Evolutionary conservation across 1,140 invertebrate genomes (phyloP), one percentile per base, ranked within the genome.

Genomic region (Nasonia longicornis): DNA sequence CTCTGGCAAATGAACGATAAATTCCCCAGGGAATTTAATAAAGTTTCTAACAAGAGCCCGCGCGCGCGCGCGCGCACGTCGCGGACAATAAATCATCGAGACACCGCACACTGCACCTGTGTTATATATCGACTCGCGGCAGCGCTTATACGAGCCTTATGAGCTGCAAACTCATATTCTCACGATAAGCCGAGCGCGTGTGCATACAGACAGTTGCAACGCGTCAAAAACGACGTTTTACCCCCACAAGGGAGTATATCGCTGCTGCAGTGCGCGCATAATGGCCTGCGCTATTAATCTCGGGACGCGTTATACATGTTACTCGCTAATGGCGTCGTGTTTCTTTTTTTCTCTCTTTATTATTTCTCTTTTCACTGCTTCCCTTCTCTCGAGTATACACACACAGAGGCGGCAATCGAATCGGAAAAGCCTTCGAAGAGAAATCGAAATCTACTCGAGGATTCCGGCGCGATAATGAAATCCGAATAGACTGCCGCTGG

Each of bases 1-100:
- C 31, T 35, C 31, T 8, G 52, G 14, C 76, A 22, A 70, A 79
- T 52, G 70, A 73, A 75, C 81, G 79, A 83, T 85, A 85, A 85
- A 83, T 85, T 81, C 79, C 66, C 48, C 2, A 11, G 42, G 82
- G 83, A 85, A 85, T 85, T 85, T 85, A 85, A 85, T 85, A 84
- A 85, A 85, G 83, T 83, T 81, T 42, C 72, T 12, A 48, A 20
- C 52, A 58, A 58, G 16, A 58, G 20, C 52, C 38, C 38, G 4
- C 8, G 38, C 38, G 38, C 38, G 3, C 52, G 16, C 38, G 4
- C 38, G 38, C 38, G 38, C 38, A n/a, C 52, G 16, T 58, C 52
- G 69, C 42, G n/a, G 22, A 73, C 22, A 67, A 45, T 45, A 74
- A 74, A 74, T 74, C 26, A 45, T 52, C 52, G 52, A 58, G 16